These are phyloP conservation scores for Merodon equestris DNA, from an alignment of 2,888 invertebrate genomes.

Conservation along the genomic window DNA sequence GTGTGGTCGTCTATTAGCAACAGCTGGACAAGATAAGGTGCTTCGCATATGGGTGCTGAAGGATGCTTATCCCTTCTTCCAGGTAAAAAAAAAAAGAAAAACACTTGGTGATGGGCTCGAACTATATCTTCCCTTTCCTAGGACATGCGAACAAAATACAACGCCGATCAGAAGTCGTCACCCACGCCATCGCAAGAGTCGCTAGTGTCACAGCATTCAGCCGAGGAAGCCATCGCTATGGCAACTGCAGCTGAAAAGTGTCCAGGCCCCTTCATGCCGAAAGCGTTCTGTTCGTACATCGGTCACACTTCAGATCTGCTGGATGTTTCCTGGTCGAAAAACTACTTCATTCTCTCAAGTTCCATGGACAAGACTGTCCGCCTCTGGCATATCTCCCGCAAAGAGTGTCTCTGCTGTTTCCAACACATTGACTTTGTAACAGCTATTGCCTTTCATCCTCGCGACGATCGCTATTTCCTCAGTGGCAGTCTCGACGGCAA, in stretches of 20 bases:
- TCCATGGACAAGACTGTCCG: constrained; percentile 99
- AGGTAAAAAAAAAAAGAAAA: constrained; percentile 79
- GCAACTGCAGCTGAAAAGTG: constrained; percentile 81
- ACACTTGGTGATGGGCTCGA: constrained; percentile 4
- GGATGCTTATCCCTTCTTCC: constrained; percentile 94
- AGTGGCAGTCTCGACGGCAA: constrained; percentile 99
- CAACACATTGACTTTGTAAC: constrained; percentile 99
- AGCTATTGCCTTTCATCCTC: constrained; percentile 98
- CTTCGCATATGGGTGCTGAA: constrained; percentile 96
- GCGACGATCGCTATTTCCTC: constrained; percentile 92
- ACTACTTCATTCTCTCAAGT: constrained; percentile 97
- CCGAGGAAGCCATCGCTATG: constrained; percentile 81
- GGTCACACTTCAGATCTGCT: constrained; percentile 98
- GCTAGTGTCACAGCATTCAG: constrained; percentile 87
- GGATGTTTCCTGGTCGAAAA: constrained; percentile 99
- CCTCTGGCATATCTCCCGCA: constrained; percentile 97
- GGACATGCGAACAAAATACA: constrained; percentile 97
- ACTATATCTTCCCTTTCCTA: constrained; percentile 76
- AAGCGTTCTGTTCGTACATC: constrained; percentile 94
- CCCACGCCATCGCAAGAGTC: constrained; percentile 97
- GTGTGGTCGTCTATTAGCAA: constrained; percentile 96
- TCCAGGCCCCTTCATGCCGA: constrained; percentile 89
- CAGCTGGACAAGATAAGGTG: constrained; percentile 97
- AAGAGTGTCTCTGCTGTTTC: constrained; percentile 98
- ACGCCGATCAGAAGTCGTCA: constrained; percentile 91